A percentile compares a stretch with the other conserved stretches of the same genome.
phyloP scores from a whole-genome alignment of 2,888 invertebrate genomes.

The Gastrophysa polygoni region DNA sequence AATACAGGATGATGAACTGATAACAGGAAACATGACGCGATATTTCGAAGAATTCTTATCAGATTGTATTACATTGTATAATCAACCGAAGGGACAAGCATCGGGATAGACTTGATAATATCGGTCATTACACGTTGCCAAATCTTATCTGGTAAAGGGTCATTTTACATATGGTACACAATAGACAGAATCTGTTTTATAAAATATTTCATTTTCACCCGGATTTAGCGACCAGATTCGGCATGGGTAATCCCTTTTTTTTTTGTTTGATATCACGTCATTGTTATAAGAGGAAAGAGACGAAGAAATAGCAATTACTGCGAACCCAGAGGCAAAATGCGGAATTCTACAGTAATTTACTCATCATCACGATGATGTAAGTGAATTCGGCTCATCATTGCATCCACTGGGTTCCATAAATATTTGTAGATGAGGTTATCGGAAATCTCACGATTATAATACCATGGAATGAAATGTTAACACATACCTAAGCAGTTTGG shows the following conservation, averaged over 20 bases:
- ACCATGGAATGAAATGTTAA: no score
- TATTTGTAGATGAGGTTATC: background rate
- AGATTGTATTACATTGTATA: background rate
- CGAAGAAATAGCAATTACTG: background rate
- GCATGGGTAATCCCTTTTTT: no score
- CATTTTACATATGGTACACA: no score
- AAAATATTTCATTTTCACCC: no score
- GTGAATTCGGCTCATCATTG: background rate
- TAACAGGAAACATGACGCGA: slow-evolving; percentile 3
- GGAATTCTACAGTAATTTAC: background rate
- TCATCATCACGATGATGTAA: background rate
- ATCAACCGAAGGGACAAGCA: background rate
- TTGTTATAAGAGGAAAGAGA: background rate
- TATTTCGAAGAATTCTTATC: slow-evolving; percentile 9
- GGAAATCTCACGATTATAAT: no score
- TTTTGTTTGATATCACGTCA: background rate
- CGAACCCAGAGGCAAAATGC: background rate
- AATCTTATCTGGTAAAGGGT: no score
- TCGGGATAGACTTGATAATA: no score
- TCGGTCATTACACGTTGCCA: no score
- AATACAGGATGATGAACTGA: slow-evolving; percentile 11
- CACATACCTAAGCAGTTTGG: no score
- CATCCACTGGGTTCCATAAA: background rate
- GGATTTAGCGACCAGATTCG: no score
- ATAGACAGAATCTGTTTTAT: no score